Base-by-base conservation (phyloP, 1,140 invertebrate genomes). In the Drosophila yakuba region DNA sequence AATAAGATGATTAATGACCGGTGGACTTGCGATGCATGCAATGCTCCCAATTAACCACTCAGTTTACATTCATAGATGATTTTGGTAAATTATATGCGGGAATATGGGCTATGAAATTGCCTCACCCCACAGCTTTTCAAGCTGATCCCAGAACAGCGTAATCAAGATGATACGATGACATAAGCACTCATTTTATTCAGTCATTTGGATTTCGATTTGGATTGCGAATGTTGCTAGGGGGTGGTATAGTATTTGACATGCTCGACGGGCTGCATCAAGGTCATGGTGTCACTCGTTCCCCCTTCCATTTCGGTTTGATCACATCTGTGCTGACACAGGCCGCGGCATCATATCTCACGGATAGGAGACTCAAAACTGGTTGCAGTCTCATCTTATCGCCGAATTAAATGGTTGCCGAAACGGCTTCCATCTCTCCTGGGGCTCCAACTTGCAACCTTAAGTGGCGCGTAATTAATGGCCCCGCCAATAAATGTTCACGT, bases 381-480 rank as follows among this genome's bases (percentile, higher is more conserved):
- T 74, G 47, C 8, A 51, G 51, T 17, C 41, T 3, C 47, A 74
- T 74, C 72, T 74, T 74, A 74, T 74, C 72, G 72, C 59, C 35
- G 51, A 38, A 59, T 45, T 74, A 74, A 75, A 75, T 66, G 61
- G 55, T 54, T 59, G 41, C 69, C 52, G 23, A 72, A 75, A 75
- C 64, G 67, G 75, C 71, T 84, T 52, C 71, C 79, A 74, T 17
- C 38, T 43, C 60, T 74, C 72, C 72, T 56, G 71, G 59, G 52
- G 72, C 71, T 68, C 28, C 28, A 8, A 23, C 44, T 47, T 20
- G 41, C 48, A 47, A 55, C 56, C 75, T 77, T 84, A 84, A 84
- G 76, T 63, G 73, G 67, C 56, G 56, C 69, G 74, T 88, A 89
- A 88, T 88, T 88, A 88, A 88, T 88, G 84, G 60, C 51, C 68